Base-by-base conservation (phyloP, 2,113 vertebrate species). In the Toxotes chatareus region DNA sequence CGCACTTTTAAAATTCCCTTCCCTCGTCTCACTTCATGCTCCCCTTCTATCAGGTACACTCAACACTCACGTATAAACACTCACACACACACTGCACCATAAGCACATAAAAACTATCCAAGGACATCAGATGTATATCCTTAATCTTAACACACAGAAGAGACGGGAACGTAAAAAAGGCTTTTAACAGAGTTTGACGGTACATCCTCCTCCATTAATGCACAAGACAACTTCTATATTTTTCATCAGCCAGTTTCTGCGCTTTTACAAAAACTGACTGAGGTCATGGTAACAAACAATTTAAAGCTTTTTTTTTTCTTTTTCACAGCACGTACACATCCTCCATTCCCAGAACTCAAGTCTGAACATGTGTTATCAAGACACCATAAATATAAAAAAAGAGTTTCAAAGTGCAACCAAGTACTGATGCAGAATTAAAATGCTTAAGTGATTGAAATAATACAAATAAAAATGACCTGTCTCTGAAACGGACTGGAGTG, bases 1-100 rank as follows among this genome's bases (percentile, higher is more conserved):
- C 4, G 62, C 66, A 86, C 49, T 83, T 84, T 80, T 56, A 14
- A 19, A 74, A 76, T 76, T 83, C 31, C 62, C 40, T 83, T 13
- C n/a, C 3, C 13, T 36, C 34, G 59, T 66, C 46, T 65, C 44
- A 27, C 71, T 64, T 83, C 51, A 83, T 62, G 68, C 77, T 74
- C n/a, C 60, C 27, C 21, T 71, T 82, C 55, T 68, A 56, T 61
- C 72, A 56, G 66, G 17, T 34, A 16, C 55, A 74, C 42, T 51
- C 59, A 32, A 27, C 44, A 72, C 23, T 47, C 44, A 59, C 53
- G 49, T 2, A 46, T 3, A 59, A 1, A 27, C 27, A 27, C 27
- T 1, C 27, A 27, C 60, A 51, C 17, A 47, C 67, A 42, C 23
- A 63, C 34, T 55, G 34, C 13, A 16, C 14, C 9, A 49, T 9